Evolutionary conservation across 2,113 vertebrate genomes (phyloP).

Genomic region (Podilymbus podiceps): DNA sequence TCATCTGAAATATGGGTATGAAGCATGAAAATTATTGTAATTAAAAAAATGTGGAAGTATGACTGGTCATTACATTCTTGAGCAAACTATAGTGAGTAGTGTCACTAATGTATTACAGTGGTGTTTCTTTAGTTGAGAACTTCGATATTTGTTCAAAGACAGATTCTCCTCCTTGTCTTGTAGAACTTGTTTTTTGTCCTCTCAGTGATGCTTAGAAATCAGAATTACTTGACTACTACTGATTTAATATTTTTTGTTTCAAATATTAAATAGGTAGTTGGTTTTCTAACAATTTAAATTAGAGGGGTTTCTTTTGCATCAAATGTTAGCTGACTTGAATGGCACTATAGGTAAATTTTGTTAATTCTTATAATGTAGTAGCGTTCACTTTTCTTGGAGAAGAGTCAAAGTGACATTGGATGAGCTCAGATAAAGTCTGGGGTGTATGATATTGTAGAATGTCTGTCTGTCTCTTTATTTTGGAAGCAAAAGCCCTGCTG

Average conservation of each 20-base stretch:
- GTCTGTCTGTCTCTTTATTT: neutral
- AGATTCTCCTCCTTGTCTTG: neutral
- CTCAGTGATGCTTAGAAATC: neutral
- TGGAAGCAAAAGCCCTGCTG: neutral
- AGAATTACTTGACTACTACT: neutral
- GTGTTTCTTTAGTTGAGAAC: neutral
- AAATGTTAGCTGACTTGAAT: neutral
- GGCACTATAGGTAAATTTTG: neutral
- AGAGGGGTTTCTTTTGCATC: neutral
- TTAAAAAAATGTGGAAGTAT: neutral
- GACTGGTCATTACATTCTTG: neutral
- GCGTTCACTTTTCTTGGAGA: neutral
- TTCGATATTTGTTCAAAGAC: neutral
- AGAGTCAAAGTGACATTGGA: neutral
- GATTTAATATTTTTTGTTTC: neutral
- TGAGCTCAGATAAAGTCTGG: neutral
- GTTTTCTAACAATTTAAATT: neutral
- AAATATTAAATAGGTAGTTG: neutral
- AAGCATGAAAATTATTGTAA: neutral
- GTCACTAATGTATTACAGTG: neutral
- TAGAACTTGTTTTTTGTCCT: neutral
- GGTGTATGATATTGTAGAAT: neutral
- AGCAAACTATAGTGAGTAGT: neutral
- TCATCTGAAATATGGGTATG: neutral
- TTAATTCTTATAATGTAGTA: neutral